Evolutionary conservation across 2,888 invertebrate genomes (phyloP), one percentile per base, ranked within the genome.

Genomic region (Epinotia bilunana): DNA sequence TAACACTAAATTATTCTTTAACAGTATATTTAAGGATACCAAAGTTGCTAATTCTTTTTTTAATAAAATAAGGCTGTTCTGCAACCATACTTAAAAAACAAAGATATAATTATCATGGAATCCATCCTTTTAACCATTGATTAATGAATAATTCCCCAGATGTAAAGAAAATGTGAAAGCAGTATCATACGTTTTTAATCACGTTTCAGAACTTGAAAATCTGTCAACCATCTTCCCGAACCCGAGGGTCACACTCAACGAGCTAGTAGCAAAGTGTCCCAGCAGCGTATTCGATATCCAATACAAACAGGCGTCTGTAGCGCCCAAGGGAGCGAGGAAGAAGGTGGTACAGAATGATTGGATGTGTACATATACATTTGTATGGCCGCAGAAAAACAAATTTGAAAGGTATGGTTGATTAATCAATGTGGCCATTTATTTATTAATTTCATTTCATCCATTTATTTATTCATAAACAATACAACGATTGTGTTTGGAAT

Each of bases 311-410:
- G 77, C 75, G 12, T 82, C 86, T 0, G 70, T 76, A 5, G 57
- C 67, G 2, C 77, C 87, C 0, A 88, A 87, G 65, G 88, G 88
- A 0, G 80, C 78, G 0, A 86, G 85, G 43, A 94, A 92, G 77
- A 93, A 90, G 78, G 72, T 79, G 0, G 68, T 81, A 1, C 86
- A 86, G 18, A 88, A 86, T 74, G 88, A 87, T 12, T 96, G 96
- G 96, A 87, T 83, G 0, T 95, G 95, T 78, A 93, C 88, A 16
- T 95, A 95, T 76, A 81, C 87, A 0, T 86, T 96, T 77, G 83
- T 88, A 53, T 96, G 96, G 96, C 96, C 96, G 0, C 92, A 94
- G 79, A 87, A 92, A 68, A 87, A 87, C 11, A 92, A 93, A 78
- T 95, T 96, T 88, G 90, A 93, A 80, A 87, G 91, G 87, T 93